Conservation (phyloP, 2,888 invertebrate genomes). For the Copidosoma aretas region DNA sequence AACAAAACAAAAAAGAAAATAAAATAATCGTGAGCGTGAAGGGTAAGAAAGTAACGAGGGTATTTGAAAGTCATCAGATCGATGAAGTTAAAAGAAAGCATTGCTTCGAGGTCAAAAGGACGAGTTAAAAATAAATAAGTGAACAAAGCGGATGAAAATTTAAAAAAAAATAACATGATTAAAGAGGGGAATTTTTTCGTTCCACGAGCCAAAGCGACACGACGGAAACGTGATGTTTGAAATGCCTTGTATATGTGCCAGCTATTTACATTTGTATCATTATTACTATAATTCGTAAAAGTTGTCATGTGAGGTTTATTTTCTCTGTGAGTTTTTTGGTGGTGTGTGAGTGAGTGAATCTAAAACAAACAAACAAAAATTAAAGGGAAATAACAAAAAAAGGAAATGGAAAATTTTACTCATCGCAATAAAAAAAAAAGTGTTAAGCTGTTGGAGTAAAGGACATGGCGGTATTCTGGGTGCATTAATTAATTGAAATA, state of each 20-base stretch:
- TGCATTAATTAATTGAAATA: too few species aligned
- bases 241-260: constrained; percentile 60
- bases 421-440: constrained; percentile 5
- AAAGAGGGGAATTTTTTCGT: constrained; percentile 32
- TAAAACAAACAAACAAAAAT: too few species aligned
- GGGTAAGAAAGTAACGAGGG: not conserved
- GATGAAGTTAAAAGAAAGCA: not conserved
- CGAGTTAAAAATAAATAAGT: not conserved
- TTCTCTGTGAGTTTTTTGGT: constrained; percentile 46
- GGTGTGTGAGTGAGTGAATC: constrained; percentile 38
- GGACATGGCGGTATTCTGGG: too few species aligned
- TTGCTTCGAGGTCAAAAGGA: not conserved
- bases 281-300: constrained; percentile 49
- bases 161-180: constrained; percentile 11
- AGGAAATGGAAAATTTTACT: constrained; percentile 16
- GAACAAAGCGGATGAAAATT: constrained; percentile 21
- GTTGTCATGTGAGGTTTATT: constrained; percentile 48
- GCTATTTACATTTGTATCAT: constrained; percentile 54
- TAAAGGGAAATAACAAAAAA: too few species aligned
- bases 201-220: constrained; percentile 26
- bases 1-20: constrained; percentile 28
- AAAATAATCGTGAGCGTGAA: constrained; percentile 8
- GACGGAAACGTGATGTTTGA: constrained; percentile 53
- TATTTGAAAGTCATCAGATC: not conserved
- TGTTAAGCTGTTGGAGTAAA: too few species aligned